These are phyloP conservation scores for Silurus aristotelis DNA, from an alignment of 2,797 vertebrate genomes.

Conservation along the genomic window DNA sequence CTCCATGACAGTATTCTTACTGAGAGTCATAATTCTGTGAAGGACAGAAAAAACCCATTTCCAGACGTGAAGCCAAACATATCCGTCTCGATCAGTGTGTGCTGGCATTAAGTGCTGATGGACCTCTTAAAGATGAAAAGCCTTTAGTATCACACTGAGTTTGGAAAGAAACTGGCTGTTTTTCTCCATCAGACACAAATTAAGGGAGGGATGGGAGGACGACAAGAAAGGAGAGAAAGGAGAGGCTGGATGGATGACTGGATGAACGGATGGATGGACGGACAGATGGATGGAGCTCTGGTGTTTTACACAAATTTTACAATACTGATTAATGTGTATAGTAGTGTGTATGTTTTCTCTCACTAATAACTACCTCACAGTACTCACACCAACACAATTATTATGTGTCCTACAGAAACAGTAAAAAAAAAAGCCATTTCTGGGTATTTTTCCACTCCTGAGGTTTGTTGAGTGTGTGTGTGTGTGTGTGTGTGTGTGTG, in stretches of 20 bases:
- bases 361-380: background rate
- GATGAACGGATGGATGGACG: background rate
- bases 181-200: slow-evolving; percentile 61
- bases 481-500: background rate
- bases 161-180: slow-evolving; percentile 50
- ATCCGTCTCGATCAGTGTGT: slow-evolving; percentile 57
- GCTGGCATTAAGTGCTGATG: slow-evolving; percentile 55
- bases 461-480: background rate
- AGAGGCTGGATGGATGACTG: too few species aligned
- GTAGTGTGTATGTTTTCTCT: background rate
- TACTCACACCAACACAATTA: background rate
- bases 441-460: background rate
- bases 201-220: background rate
- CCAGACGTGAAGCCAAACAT: slow-evolving; percentile 48
- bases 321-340: background rate
- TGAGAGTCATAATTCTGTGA: slow-evolving; percentile 19
- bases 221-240: background rate
- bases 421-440: background rate
- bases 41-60: slow-evolving; percentile 35
- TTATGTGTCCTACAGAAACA: background rate
- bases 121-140: slow-evolving; percentile 62
- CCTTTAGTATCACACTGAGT: slow-evolving; percentile 59
- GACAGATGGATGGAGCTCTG: background rate
- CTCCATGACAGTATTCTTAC: slow-evolving; percentile 26
- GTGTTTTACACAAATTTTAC: background rate